These are phyloP conservation scores for Miniopterus natalensis DNA, from an alignment of 2,113 vertebrate genomes.

Conservation along the genomic window DNA sequence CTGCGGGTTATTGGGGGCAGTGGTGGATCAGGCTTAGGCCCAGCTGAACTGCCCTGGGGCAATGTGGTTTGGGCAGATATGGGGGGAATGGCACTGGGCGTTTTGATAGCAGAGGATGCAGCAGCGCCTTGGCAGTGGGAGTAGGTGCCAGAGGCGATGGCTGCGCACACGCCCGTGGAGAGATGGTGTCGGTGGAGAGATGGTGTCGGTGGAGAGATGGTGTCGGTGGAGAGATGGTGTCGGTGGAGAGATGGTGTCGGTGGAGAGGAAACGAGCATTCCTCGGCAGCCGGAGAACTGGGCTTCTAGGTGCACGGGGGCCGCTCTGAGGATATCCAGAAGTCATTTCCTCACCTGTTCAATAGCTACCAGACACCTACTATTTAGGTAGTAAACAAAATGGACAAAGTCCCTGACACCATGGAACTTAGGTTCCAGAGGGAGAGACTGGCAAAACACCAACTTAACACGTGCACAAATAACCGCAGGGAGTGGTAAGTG, in stretches of 20 bases:
- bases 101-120: not conserved
- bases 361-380: not conserved
- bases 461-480: not conserved
- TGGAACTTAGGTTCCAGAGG: not conserved
- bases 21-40: not conserved
- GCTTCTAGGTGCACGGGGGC: not conserved
- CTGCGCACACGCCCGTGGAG: not conserved
- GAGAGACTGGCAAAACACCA: not conserved
- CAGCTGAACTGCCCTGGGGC: not conserved
- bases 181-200: not conserved
- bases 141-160: not conserved
- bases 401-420: not conserved
- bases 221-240: not conserved
- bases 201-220: not conserved
- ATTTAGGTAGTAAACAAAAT: not conserved
- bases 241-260: not conserved
- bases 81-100: not conserved
- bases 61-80: constrained; percentile 35
- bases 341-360: not conserved
- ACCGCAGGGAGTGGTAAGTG: not conserved
- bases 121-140: not conserved
- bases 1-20: not conserved
- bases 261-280: not conserved
- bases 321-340: not conserved
- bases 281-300: too few species aligned